Base-by-base conservation (phyloP, 2,113 vertebrate genomes). In the Urocitellus parryii region DNA sequence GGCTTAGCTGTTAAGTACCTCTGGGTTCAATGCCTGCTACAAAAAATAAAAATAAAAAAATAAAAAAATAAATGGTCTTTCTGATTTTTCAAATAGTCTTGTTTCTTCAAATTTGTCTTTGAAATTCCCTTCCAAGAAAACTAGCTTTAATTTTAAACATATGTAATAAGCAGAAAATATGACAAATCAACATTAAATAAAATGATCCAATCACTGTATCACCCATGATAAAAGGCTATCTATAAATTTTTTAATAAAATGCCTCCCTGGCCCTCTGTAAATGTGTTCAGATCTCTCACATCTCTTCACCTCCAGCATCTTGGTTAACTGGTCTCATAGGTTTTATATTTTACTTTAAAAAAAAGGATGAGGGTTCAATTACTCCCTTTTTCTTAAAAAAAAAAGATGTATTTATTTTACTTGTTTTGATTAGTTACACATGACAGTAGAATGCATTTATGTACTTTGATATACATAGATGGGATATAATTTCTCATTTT, bases 121-220 rank as follows among this genome's bases (percentile, higher is more conserved):
- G 39, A 32, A 32, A 78, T 81, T 92, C 37, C 65, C 42, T 58
- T 90, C 39, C 20, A 32, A 88, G 65, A 51, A 61, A 51, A 87
- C 18, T n/a, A 37, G 39, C 65, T 90, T 88, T 94, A 80, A 77
- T 95, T 83, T 88, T 73, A 70, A 86, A 86, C 8, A 16, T 91
- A 37, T 72, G 88, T 42, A 90, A 80, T 73, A 81, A 80, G 27
- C 37, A 48, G 5, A 63, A 45, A 85, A 74, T 85, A 14, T n/a
- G 53, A 70, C 63, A 77, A 67, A 13, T 85, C 18, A 81, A n/a
- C n/a, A 79, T 58, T 92, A 82, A 73, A 34, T 74, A 86, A 96
- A 88, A 93, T 45, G 8, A 84, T 70, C 39, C 29, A 25, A 22
- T 94, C 63, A 29, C 11, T 37, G 27, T 45, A 80, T 67, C 34